Conservation (phyloP, 92 coral and sea anemone genomes). For the Actinostola sp. region DNA sequence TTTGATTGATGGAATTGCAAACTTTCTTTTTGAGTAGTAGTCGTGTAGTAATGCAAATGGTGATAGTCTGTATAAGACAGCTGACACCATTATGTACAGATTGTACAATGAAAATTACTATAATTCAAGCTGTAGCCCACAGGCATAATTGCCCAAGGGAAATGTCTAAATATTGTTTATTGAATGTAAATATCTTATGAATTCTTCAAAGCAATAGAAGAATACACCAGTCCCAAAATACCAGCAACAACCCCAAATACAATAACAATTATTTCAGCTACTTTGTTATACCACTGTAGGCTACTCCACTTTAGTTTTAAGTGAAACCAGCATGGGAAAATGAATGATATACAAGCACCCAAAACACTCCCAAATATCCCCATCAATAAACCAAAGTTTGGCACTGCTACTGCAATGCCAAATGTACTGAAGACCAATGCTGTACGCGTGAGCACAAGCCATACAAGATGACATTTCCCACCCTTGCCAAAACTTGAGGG, state of each 20-base stretch:
- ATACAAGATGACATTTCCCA: slow-evolving; percentile 41
- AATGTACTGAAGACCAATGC: slow-evolving; percentile 59
- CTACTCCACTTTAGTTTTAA: slow-evolving; percentile 62
- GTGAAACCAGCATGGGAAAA: slow-evolving; percentile 80
- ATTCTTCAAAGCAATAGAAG: slow-evolving; percentile 71
- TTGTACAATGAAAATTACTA: no score
- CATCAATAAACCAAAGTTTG: slow-evolving; percentile 83
- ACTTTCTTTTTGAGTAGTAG: no score
- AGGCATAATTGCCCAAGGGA: no score
- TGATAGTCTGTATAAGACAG: no score
- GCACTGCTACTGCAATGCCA: slow-evolving; percentile 76
- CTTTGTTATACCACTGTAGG: slow-evolving; percentile 49
- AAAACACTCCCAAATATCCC: slow-evolving; percentile 78
- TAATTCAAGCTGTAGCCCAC: no score
- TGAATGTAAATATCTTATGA: background rate
- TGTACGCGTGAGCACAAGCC: slow-evolving; percentile 54
- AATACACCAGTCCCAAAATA: slow-evolving; percentile 57
- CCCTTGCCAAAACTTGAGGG: slow-evolving; percentile 56
- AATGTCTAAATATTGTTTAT: background rate
- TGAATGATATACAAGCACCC: slow-evolving; percentile 71
- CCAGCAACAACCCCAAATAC: slow-evolving; percentile 72
- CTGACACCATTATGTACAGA: no score
- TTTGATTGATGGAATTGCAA: no score
- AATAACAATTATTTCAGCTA: slow-evolving; percentile 46
- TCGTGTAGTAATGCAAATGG: no score